These are phyloP conservation scores for Lutjanus campechanus DNA, from an alignment of 2,797 vertebrate genomes.

Conservation along the genomic window DNA sequence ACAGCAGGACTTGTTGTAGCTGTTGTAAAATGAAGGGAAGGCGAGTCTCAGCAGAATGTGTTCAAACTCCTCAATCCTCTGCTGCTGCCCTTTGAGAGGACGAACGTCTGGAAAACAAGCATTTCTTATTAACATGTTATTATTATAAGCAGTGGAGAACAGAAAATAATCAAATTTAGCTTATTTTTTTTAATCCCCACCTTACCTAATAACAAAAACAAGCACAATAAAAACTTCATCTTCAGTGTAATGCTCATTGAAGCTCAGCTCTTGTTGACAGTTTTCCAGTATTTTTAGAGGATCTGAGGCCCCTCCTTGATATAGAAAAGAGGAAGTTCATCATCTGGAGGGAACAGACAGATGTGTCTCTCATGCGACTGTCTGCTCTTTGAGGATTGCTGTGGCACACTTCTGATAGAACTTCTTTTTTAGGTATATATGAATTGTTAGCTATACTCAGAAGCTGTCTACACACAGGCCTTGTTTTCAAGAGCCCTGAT, in stretches of 20 bases:
- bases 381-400: background rate
- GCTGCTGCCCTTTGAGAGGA: conserved; percentile 64
- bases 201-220: conserved; percentile 74
- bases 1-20: conserved; percentile 74
- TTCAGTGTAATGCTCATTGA: conserved; percentile 33
- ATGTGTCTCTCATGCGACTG: conserved; percentile 10
- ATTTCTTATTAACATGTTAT: background rate
- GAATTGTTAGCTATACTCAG: too few species aligned
- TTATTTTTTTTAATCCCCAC: background rate
- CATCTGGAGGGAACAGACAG: conserved; percentile 21
- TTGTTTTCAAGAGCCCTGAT: too few species aligned
- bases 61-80: conserved; percentile 56
- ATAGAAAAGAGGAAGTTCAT: conserved; percentile 59
- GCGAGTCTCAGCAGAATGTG: conserved; percentile 69
- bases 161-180: background rate
- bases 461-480: too few species aligned
- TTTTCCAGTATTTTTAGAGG: conserved; percentile 28
- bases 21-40: conserved; percentile 73
- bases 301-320: conserved; percentile 45
- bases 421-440: background rate
- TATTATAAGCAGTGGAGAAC: background rate
- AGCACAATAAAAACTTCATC: conserved; percentile 76
- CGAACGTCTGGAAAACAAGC: conserved; percentile 70
- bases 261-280: conserved; percentile 8
- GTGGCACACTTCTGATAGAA: background rate